Evolutionary conservation across 2,797 vertebrate species (phyloP).

Genomic region (Chaetophractus vellerosus): DNA sequence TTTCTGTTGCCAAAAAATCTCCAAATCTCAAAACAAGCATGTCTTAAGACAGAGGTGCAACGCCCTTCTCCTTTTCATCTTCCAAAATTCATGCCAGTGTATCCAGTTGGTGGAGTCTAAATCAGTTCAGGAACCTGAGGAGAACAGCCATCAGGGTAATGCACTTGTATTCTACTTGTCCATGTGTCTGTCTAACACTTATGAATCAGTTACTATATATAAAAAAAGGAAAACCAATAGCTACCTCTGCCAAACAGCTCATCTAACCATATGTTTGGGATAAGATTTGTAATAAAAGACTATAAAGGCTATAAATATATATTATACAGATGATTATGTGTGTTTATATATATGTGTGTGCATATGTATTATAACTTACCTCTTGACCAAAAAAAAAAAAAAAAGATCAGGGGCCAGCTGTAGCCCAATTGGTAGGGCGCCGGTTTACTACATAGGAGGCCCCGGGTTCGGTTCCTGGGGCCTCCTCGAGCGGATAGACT

Average conservation of each 20-base stretch:
- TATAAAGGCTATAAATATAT: neutral
- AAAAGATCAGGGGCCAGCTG: too few relatives aligned
- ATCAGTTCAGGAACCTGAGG: neutral
- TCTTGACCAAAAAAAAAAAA: neutral
- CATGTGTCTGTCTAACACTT: neutral
- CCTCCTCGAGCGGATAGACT: too few relatives aligned
- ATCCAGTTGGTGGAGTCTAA: neutral
- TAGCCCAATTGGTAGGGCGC: too few relatives aligned
- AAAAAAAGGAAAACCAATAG: neutral
- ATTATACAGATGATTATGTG: neutral
- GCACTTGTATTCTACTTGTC: neutral
- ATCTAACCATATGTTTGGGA: neutral
- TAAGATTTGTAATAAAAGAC: neutral
- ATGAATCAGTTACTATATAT: neutral
- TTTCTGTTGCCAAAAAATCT: neutral
- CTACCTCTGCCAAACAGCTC: neutral
- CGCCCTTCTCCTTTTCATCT: neutral
- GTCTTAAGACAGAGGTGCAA: neutral
- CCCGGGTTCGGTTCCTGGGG: too few relatives aligned
- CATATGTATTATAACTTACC: neutral
- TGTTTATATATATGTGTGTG: neutral
- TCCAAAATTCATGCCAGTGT: neutral
- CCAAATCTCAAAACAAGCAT: neutral
- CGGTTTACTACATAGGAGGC: too few relatives aligned
- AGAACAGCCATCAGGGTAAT: neutral